Base-by-base conservation (phyloP, 2,113 vertebrate genomes). In the Coptodon bakossiorum region DNA sequence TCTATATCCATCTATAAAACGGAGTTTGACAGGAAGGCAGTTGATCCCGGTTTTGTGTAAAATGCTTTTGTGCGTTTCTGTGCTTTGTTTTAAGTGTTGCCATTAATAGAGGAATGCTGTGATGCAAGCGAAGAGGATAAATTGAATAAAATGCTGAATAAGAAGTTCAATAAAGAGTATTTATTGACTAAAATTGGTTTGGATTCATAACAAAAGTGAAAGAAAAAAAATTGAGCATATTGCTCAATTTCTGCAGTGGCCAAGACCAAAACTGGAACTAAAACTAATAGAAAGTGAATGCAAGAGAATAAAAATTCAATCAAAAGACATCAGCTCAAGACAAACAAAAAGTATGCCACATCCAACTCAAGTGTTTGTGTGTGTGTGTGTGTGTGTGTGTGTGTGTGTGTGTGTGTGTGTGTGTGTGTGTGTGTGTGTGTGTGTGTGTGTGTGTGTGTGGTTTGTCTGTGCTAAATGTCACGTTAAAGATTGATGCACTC, bases 261-360 rank as follows among this genome's bases (percentile, higher is more conserved):
- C 29, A 34, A 9, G 79, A 73, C 31, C 27, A 78, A 78, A 87
- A 85, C 43, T 81, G 86, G 66, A 87, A 90, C 68, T 56, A 86
- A 86, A 90, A 80, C 61, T 53, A 87, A 93, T 86, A 86, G 59
- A 91, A 91, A 88, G 22, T 7, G 63, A 90, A 89, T 13, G 84
- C 52, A 59, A 38, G 5, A 68, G 34, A 84, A 59, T 31, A 83
- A 38, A 89, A 92, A 91, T 59, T 68, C 57, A 76, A 86, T 86
- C 63, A 43, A 63, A 88, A 88, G 68, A 81, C 27, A 19, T 13
- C 1, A 57, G 45, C 61, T 83, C 66, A 63, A 78, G 73, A 31
- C 80, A 81, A 89, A 84, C 81, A 85, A 56, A 54, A 61, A 83
- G n/a, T 84, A 17, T 57, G 57, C 24, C 11, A 22, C 81, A 78